Evolutionary conservation across 2,888 invertebrate genomes (phyloP).

Genomic region (Abrostola tripartita): DNA sequence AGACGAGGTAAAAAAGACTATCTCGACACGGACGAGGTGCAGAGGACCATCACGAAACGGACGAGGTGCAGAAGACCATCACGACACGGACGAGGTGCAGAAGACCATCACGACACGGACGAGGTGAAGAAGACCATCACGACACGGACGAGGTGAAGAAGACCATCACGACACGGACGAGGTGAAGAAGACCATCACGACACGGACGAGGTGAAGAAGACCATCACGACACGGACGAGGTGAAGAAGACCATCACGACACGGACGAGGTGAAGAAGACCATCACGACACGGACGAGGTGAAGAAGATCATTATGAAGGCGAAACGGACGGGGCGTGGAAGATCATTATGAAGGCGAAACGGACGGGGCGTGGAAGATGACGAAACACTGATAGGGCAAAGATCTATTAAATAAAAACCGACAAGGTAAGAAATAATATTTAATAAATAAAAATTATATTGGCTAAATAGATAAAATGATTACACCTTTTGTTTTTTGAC

Average conservation of each 20-base stretch:
- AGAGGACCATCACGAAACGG: no score
- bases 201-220: background rate
- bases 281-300: conserved; percentile 19
- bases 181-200: conserved; percentile 2
- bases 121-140: background rate
- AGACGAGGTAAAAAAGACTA: background rate
- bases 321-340: background rate
- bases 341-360: conserved; percentile 2
- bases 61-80: no score
- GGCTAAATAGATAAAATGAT: no score
- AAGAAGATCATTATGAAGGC: conserved; percentile 5
- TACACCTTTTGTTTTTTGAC: no score
- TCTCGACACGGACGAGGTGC: background rate
- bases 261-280: conserved; percentile 5
- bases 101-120: background rate
- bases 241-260: conserved; percentile 8
- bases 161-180: conserved; percentile 6
- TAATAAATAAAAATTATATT: no score
- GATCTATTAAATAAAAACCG: background rate
- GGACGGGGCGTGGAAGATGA: conserved; percentile 1
- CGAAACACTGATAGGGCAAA: conserved; percentile 1
- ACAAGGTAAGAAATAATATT: background rate
- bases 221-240: conserved; percentile 7
- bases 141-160: background rate
- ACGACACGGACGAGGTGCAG: background rate